Conservation (phyloP, 2,113 vertebrate species). For the Corvus hawaiiensis region DNA sequence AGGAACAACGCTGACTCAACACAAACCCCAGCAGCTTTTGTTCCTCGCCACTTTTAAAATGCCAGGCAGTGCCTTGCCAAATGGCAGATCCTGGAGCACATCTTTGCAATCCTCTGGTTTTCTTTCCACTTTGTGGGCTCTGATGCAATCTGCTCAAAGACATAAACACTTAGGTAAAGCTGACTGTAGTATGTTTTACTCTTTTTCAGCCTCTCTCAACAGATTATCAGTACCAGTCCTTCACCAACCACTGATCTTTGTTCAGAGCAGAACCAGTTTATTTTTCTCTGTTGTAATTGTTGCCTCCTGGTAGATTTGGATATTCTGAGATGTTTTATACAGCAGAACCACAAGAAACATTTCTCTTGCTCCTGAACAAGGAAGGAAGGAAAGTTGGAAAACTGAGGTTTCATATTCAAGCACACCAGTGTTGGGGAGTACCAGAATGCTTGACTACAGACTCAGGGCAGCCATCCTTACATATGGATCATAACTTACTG, state of each 20-base stretch:
- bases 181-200: background rate
- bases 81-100: background rate
- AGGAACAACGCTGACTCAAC: constrained; percentile 53
- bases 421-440: background rate
- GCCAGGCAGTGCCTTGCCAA: background rate
- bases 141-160: background rate
- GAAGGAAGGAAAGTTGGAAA: background rate
- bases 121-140: background rate
- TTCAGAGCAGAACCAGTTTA: background rate
- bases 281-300: background rate
- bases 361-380: background rate
- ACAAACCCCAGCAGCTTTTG: background rate
- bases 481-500: background rate
- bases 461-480: background rate
- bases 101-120: background rate
- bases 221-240: background rate
- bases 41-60: background rate
- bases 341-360: background rate
- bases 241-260: background rate
- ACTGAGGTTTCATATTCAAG: background rate
- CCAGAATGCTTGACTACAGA: background rate
- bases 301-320: background rate
- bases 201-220: background rate
- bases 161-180: background rate
- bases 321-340: background rate